Evolutionary conservation across 1,140 invertebrate genomes (phyloP), one percentile per base, ranked within the genome.

Genomic region (Euura saliciscinereae): DNA sequence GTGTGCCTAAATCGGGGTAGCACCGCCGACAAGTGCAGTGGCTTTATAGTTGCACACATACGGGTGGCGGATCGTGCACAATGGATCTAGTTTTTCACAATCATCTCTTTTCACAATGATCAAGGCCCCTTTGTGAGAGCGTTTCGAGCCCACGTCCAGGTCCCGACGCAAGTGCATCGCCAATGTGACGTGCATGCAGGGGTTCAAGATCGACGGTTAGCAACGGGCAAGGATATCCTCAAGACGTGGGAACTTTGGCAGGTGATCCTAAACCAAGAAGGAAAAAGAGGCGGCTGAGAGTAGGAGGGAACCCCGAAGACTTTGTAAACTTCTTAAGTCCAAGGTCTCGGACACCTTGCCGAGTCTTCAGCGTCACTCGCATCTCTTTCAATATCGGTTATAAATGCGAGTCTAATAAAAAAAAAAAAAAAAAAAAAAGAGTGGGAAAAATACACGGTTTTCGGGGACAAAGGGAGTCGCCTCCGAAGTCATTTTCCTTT

Each of bases 191-290:
- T 6, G 51, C 51, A 59, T 59, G 51, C 51, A 3, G 51, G 51
- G 51, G 51, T n/a, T 59, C 51, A n/a, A 28, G 51, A 59, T 59
- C 51, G 51, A 59, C 51, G 51, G 51, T 59, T 59, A 59, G 51
- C 51, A 59, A 59, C 51, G 51, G 51, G 8, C 51, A 6, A 11
- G 51, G 13, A 28, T 8, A 59, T 59, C 51, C 51, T 59, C 51
- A 59, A 59, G 51, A 59, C 51, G 51, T 59, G 51, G 51, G 51
- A 59, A 59, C 51, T 59, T 59, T 59, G 51, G 51, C 51, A 59
- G 51, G 51, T 59, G 51, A 59, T 59, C 51, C 51, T 59, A n/a
- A 59, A 59, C 51, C 51, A 11, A 59, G 6, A 59, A 59, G 51
- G 51, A 59, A 59, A 6, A 59, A 59, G 51, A 8, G 51, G 51